phyloP scores from a whole-genome alignment of 2,888 invertebrate species.

The Drosophila dives region DNA sequence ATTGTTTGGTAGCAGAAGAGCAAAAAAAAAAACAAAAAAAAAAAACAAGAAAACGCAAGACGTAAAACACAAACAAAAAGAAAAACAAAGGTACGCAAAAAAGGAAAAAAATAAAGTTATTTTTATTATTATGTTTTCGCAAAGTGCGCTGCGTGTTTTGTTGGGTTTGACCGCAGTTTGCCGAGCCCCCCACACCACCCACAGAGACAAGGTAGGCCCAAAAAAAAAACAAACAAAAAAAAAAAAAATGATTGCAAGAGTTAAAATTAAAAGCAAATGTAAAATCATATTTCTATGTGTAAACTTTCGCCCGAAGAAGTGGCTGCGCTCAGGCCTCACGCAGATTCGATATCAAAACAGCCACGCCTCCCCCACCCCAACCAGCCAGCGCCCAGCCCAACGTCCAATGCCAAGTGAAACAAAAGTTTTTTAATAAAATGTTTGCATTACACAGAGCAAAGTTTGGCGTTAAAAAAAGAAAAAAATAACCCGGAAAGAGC shows the following conservation, averaged over 20 bases:
- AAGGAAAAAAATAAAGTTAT: slow-evolving; percentile 68
- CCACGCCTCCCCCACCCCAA: background rate
- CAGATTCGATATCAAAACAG: slow-evolving; percentile 44
- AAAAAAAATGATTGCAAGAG: slow-evolving; percentile 75
- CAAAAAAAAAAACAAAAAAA: slow-evolving; percentile 1
- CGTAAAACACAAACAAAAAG: background rate
- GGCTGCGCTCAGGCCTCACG: slow-evolving; percentile 26
- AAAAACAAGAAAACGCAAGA: slow-evolving; percentile 2
- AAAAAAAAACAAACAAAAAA: background rate
- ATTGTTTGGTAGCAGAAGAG: slow-evolving; percentile 66
- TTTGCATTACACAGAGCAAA: slow-evolving; percentile 72
- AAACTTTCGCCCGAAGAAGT: slow-evolving; percentile 61
- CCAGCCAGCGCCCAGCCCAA: slow-evolving; percentile 5
- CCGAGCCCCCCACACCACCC: background rate
- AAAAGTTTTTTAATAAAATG: slow-evolving; percentile 81
- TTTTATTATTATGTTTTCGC: slow-evolving; percentile 73
- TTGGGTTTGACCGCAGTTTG: slow-evolving; percentile 40
- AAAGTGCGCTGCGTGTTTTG: slow-evolving; percentile 49
- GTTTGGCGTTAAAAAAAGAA: slow-evolving; percentile 47
- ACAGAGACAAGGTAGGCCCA: slow-evolving; percentile 49
- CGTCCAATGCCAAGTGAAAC: slow-evolving; percentile 60
- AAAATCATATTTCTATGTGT: slow-evolving; percentile 81
- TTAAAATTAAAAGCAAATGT: slow-evolving; percentile 81
- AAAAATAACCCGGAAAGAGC: slow-evolving; percentile 23
- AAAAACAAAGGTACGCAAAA: background rate